Evolutionary conservation across 1,140 invertebrate species (phyloP).

Genomic region (Sipha flava): DNA sequence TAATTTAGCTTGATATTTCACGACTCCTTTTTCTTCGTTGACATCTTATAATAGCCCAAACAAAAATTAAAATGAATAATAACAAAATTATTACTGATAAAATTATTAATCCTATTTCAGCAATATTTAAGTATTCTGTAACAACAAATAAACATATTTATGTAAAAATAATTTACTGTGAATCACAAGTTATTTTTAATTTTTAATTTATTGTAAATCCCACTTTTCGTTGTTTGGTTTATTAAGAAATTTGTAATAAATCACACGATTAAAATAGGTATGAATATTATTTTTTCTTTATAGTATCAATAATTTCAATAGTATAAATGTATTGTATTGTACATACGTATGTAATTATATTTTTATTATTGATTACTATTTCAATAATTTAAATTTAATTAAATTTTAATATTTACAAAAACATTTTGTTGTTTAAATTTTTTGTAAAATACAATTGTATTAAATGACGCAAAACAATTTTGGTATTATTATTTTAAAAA

Average conservation of each 20-base stretch:
- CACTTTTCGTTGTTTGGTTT: not conserved
- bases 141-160: slow-evolving; percentile 13
- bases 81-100: slow-evolving; percentile 35
- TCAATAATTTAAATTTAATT: no score
- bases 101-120: slow-evolving; percentile 36
- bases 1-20: slow-evolving; percentile 23
- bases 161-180: not conserved
- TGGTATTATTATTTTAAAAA: no score
- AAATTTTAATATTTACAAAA: no score
- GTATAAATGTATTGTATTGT: no score
- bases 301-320: no score
- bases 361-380: not conserved
- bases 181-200: not conserved
- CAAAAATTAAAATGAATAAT: slow-evolving; percentile 32
- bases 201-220: not conserved
- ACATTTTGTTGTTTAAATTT: no score
- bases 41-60: slow-evolving; percentile 33
- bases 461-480: no score
- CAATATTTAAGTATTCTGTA: slow-evolving; percentile 37
- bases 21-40: slow-evolving; percentile 33
- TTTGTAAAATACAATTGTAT: no score
- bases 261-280: no score
- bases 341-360: no score
- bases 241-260: no score
- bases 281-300: no score